Evolutionary conservation across 2,888 invertebrate species (phyloP), one percentile per base, ranked within the genome.

Genomic region (Imbricaverruca yamaguchii): DNA sequence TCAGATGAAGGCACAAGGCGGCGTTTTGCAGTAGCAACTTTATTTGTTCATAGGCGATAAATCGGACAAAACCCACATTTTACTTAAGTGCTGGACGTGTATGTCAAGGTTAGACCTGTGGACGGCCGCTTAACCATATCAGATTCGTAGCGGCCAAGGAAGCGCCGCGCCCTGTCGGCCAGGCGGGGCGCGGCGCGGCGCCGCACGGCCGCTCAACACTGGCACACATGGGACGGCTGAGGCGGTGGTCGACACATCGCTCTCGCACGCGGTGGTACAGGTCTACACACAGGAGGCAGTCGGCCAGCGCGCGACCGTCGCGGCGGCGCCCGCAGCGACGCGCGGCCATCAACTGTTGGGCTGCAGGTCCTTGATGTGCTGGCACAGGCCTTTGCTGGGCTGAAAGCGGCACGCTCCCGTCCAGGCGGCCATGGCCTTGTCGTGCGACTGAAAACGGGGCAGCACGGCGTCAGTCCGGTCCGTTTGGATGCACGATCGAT

Each of bases 381-480:
- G 74, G 11, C 74, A 55, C 21, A 53, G 8, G 53, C 53, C 74
- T 55, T 55, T 53, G 55, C 13, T 10, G 18, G 74, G 74, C 74
- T 74, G 74, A 21, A 74, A 74, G 18, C 10, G 74, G 55, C 74
- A 74, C 18, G 18, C 53, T 6, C 74, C 74, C 21, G 55, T 9
- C 53, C 53, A 74, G 53, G 55, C 74, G 53, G 74, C 74, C 74
- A 55, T 18, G 15, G 74, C 74, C 53, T 74, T 74, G 55, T 74
- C 74, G 74, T 74, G 74, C 74, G 74, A 74, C 74, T 74, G 74
- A 23, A 67, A 67, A 9, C n/a, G 61, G 61, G 18, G 61, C 61
- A 7, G 61, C 61, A 61, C 3, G n/a, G 63, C 9, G 63, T 10
- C 15, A 18, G 39, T 39, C 39, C 39, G 39, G 39, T 39, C 4